phyloP scores from a whole-genome alignment of 2,888 invertebrate genomes.

The Patella ulyssiponensis region DNA sequence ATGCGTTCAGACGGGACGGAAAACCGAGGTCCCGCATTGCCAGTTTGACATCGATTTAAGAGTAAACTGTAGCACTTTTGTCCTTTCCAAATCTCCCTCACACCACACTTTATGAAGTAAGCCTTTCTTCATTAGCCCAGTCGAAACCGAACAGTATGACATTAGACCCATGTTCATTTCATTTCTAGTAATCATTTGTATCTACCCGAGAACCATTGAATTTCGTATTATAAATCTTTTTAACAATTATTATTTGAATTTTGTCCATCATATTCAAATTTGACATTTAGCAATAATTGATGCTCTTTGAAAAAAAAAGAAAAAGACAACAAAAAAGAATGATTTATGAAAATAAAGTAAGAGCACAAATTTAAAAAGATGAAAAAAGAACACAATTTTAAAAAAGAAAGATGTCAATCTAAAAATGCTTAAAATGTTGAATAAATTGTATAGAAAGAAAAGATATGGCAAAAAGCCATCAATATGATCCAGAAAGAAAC shows the following conservation, averaged over 20 bases:
- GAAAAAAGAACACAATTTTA: slow-evolving; percentile 20
- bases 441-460: slow-evolving; percentile 33
- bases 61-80: too few relatives aligned
- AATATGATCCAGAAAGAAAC: slow-evolving; percentile 28
- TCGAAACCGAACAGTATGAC: too few relatives aligned
- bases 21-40: too few relatives aligned
- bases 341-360: slow-evolving; percentile 27
- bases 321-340: slow-evolving; percentile 24
- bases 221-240: background rate
- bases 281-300: background rate
- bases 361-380: slow-evolving; percentile 25
- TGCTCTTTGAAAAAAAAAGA: slow-evolving; percentile 23
- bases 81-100: too few relatives aligned
- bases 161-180: too few relatives aligned
- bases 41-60: too few relatives aligned
- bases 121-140: too few relatives aligned
- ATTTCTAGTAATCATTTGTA: too few relatives aligned
- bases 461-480: slow-evolving; percentile 52
- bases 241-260: background rate
- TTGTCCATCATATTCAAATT: background rate
- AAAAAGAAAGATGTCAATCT: slow-evolving; percentile 27
- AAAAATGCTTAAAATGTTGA: slow-evolving; percentile 12
- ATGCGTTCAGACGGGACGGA: too few relatives aligned
- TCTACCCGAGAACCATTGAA: too few relatives aligned
- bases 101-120: too few relatives aligned